Evolutionary conservation across 2,797 vertebrate genomes (phyloP).

Genomic region (Myripristis jacobus): DNA sequence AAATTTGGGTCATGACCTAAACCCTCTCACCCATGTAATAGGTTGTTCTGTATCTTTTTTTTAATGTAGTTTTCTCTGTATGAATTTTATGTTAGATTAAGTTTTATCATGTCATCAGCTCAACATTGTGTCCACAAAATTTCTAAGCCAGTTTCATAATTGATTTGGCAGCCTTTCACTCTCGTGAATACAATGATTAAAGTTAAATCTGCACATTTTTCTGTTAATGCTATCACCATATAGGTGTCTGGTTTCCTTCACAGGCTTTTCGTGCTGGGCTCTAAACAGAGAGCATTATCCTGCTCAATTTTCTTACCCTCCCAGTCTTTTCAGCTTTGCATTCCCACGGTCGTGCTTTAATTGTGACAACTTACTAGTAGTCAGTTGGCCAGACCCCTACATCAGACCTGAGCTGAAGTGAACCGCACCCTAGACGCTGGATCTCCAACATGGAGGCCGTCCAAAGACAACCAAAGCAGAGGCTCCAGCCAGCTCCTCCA

Average conservation of each 20-base stretch:
- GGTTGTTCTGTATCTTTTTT: slow-evolving; percentile 56
- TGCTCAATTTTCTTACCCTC: neutral
- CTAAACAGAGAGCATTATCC: neutral
- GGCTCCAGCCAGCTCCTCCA: slow-evolving; percentile 62
- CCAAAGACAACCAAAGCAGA: slow-evolving; percentile 70
- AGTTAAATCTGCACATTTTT: slow-evolving; percentile 7
- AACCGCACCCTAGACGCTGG: slow-evolving; percentile 64
- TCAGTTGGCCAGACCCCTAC: slow-evolving; percentile 44
- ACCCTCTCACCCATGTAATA: slow-evolving; percentile 55
- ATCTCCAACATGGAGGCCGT: slow-evolving; percentile 67
- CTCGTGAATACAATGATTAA: slow-evolving; percentile 1
- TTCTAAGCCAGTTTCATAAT: slow-evolving; percentile 23
- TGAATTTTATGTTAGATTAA: slow-evolving; percentile 40
- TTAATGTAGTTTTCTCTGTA: slow-evolving; percentile 48
- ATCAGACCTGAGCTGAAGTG: slow-evolving; percentile 44
- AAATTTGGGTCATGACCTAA: slow-evolving; percentile 71
- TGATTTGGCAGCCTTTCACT: slow-evolving; percentile 23
- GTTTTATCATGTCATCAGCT: slow-evolving; percentile 55
- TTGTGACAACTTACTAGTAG: slow-evolving; percentile 1
- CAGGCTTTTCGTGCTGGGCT: neutral
- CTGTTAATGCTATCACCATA: slow-evolving; percentile 20
- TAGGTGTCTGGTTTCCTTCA: neutral
- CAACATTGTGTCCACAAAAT: neutral
- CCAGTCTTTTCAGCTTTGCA: neutral
- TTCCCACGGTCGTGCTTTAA: slow-evolving; percentile 6